Evolutionary conservation across 30 jellyfish, hydroid and myxozoan genomes (phyloP), one percentile per base, ranked within the genome.

Genomic region (Nemopilema nomurai): DNA sequence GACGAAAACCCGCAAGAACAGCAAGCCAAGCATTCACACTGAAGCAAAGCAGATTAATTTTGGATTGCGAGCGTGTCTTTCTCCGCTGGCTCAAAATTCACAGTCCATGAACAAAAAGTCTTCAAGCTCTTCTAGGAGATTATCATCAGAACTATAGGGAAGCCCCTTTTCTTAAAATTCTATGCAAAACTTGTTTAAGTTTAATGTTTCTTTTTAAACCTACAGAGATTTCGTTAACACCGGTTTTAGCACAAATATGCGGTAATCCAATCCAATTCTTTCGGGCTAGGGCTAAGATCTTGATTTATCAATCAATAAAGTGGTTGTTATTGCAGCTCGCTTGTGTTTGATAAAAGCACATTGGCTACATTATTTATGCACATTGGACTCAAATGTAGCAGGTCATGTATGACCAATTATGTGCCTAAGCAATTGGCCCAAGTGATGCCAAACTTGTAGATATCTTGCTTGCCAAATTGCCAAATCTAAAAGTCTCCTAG

Each of bases 1-100:
- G n/a, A n/a, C 26, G 72, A 19, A 18, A 63, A 63, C 72, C 72
- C 72, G 72, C 72, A 63, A 63, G 3, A 8, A 63, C 72, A 63
- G 72, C 72, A 63, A 63, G 72, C 20, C 4, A 63, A 24, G 29
- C 57, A 41, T 41, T 41, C 57, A 41, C 57, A 41, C 57, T 41
- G 57, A 41, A 41, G 57, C 6, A 41, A 41, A 41, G 57, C 6
- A 41, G 57, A 41, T 41, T 41, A 41, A 41, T 41, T 41, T 41
- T 41, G 6, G 57, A 41, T 41, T 41, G 57, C 6, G 13, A 41
- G 13, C 57, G 9, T 13, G 13, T 41, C 9, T 41, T 41, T 41
- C 57, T 13, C 9, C 57, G 57, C 57, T 41, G n/a, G n/a, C 13
- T 41, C 6, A 41, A 41, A 41, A 41, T 13, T 41, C 13, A 41